Evolutionary conservation across 2,113 vertebrate genomes (phyloP).

Genomic region (Psittacula cyanocephala): DNA sequence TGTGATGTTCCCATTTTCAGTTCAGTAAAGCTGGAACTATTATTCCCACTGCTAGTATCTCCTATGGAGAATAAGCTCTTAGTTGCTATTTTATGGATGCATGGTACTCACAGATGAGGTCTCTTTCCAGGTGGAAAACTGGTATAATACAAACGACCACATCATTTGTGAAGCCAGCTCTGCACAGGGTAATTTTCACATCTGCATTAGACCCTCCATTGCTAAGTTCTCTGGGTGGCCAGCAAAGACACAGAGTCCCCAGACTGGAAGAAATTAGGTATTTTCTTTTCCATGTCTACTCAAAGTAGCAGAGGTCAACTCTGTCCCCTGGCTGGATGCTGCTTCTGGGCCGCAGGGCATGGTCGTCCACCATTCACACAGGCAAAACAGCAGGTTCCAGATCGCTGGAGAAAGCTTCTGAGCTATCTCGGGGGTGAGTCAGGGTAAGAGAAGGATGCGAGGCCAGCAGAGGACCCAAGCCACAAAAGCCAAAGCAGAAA

Average conservation of each 20-base stretch:
- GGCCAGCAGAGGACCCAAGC: background rate
- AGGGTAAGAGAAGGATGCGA: background rate
- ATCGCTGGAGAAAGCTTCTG: background rate
- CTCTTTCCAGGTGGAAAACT: background rate
- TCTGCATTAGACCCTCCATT: background rate
- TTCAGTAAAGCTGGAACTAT: background rate
- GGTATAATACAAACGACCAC: background rate
- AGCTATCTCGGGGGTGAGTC: background rate
- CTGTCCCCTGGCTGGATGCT: background rate
- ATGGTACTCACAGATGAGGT: accelerated
- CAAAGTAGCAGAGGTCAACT: background rate
- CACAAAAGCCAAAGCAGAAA: background rate
- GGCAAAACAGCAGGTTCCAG: background rate
- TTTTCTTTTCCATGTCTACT: background rate
- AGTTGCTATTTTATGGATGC: background rate
- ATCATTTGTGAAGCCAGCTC: background rate
- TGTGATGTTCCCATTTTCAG: background rate
- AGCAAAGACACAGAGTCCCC: background rate
- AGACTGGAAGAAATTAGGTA: accelerated
- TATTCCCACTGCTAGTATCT: background rate
- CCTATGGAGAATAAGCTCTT: background rate
- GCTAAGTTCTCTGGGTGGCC: background rate
- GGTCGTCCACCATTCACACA: accelerated
- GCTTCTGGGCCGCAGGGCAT: background rate
- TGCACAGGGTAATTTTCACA: background rate